A percentile compares a stretch with the other conserved stretches of the same genome.
Conservation (phyloP, 1,140 invertebrate species). For the Steinernema feltiae region DNA sequence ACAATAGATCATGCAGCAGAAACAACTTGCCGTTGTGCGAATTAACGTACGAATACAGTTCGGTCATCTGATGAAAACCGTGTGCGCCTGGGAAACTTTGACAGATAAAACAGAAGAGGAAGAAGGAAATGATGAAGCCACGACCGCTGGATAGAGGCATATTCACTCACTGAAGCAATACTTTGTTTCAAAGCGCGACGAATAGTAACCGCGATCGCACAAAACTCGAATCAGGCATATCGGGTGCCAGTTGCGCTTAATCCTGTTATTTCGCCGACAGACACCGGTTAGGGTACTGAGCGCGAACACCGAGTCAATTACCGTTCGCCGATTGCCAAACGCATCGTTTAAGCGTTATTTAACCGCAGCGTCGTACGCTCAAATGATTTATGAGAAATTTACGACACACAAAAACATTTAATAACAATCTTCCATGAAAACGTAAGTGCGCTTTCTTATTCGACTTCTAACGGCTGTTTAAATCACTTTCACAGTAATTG, state of each 20-base stretch:
- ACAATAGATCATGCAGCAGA: too few species aligned
- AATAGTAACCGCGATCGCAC: background rate
- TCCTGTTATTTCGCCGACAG: background rate
- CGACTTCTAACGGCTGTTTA: too few species aligned
- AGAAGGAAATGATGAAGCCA: background rate
- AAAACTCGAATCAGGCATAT: background rate
- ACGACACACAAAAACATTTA: too few species aligned
- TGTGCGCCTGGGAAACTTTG: background rate
- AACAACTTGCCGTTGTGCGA: conserved; percentile 4
- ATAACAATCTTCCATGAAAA: too few species aligned
- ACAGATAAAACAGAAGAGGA: background rate
- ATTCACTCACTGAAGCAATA: background rate
- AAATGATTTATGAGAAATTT: too few species aligned
- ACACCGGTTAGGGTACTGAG: background rate
- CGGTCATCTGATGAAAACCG: background rate
- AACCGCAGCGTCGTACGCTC: too few species aligned
- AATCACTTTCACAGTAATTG: too few species aligned
- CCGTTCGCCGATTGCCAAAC: background rate
- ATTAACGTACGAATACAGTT: conserved; percentile 18
- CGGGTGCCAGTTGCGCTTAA: background rate
- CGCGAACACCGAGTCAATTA: conserved; percentile 7
- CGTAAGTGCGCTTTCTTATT: too few species aligned
- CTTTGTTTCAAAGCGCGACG: background rate
- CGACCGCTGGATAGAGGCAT: background rate
- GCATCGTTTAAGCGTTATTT: background rate